Base-by-base conservation (phyloP, 2,113 vertebrate species). In the Urocitellus parryii region DNA sequence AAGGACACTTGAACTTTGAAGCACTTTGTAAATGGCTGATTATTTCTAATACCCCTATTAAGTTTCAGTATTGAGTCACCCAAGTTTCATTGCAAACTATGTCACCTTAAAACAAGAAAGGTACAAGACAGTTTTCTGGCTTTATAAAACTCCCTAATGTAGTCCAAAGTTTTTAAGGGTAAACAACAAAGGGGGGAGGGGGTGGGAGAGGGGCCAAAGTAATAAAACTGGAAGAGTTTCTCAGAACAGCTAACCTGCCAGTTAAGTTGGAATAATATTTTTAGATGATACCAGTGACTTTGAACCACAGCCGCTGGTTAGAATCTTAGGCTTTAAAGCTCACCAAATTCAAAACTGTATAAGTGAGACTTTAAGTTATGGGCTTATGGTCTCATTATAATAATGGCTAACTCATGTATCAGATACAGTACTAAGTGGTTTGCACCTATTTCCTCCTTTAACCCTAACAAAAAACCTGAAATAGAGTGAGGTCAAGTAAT, bases 1-100 rank as follows among this genome's bases (percentile, higher is more conserved):
- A 97, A 97, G 96, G 87, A 90, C 89, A 79, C 82, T n/a, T 95
- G 96, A 96, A 96, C 92, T 94, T 4, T 94, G 94, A 96, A 96
- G 92, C 84, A 90, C 80, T 96, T 10, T 79, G 63, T 86, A 94
- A 96, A 94, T 67, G 63, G 72, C 70, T 96, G 22, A 45, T 70
- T 88, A 67, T 90, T 94, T 92, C 79, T 80, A 94, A 85, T 72
- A 91, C 76, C 78, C 83, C 86, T 70, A 27, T 67, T n/a, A 96
- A 48, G 37, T 93, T 95, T 96, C 61, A 80, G 76, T 63, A 91
- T 4, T 56, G 37, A 94, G 53, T 34, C 63, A 86, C 22, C 72
- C 42, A 89, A 24, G 65, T 77, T 76, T 94, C 87, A 79, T 3
- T 88, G n/a, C 39, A 88, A 95, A 96, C 61, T 92, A n/a, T 13